Evolutionary conservation across 2,888 invertebrate species (phyloP).

Genomic region (Norana najaformis): DNA sequence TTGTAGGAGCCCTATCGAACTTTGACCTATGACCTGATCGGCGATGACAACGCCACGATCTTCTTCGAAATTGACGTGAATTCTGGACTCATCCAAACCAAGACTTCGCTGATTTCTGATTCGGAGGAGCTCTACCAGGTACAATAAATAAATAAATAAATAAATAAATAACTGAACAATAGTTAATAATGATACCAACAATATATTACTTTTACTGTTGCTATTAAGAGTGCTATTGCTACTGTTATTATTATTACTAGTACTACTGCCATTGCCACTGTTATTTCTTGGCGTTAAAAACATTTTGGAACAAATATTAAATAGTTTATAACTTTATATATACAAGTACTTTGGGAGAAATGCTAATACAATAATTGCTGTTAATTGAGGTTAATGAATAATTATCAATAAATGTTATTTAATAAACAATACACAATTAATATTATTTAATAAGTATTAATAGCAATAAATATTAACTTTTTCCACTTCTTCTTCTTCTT

Average conservation of each 20-base stretch:
- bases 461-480: background rate
- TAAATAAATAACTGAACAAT: background rate
- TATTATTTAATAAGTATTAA: background rate
- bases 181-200: background rate
- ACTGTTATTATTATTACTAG: too few relatives aligned
- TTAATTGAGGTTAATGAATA: background rate
- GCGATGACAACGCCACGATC: conserved; percentile 53
- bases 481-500: background rate
- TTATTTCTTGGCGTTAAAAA: background rate
- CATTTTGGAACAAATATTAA: background rate
- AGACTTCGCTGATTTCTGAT: conserved; percentile 45
- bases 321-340: background rate
- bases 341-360: background rate
- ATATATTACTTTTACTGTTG: background rate
- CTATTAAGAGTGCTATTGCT: too few relatives aligned
- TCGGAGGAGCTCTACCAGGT: conserved; percentile 42
- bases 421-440: background rate
- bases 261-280: too few relatives aligned
- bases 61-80: conserved; percentile 49
- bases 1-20: conserved; percentile 44
- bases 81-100: conserved; percentile 43
- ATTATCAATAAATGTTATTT: background rate
- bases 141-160: background rate
- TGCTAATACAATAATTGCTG: background rate
- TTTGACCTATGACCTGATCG: conserved; percentile 43